These are phyloP conservation scores for Zoroaster sp. DNA, from an alignment of 53 echinoderm and acorn worm species.

Conservation along the genomic window DNA sequence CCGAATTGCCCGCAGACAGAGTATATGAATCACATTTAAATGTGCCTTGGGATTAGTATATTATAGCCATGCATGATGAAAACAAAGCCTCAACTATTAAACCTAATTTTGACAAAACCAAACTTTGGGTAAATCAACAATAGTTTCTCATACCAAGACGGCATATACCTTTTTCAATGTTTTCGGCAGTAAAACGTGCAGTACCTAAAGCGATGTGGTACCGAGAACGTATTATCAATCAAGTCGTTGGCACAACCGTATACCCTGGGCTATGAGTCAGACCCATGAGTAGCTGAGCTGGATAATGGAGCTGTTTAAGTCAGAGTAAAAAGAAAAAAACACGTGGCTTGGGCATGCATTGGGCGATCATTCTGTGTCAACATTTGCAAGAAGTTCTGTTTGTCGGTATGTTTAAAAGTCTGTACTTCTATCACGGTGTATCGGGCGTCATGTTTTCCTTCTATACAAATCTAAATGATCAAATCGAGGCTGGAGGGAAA, in stretches of 20 bases:
- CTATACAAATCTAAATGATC: no score
- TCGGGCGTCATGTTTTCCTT: no score
- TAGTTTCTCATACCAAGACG: background rate
- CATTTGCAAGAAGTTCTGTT: no score
- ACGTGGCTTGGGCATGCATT: no score
- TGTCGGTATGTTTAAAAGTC: no score
- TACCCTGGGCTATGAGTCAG: no score
- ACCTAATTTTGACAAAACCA: background rate
- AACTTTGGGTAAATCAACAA: constrained; percentile 2
- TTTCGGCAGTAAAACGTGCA: constrained; percentile 13
- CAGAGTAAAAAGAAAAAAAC: no score
- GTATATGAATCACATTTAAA: background rate
- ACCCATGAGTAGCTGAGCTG: no score
- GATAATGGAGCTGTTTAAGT: no score
- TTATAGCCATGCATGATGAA: background rate
- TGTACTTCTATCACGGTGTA: no score
- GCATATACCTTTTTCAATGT: background rate
- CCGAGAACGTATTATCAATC: constrained; percentile 26
- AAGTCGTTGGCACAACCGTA: background rate
- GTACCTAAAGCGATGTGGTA: constrained; percentile 15
- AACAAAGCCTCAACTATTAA: constrained; percentile 24
- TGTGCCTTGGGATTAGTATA: background rate
- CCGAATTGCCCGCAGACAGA: background rate
- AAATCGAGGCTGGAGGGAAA: no score
- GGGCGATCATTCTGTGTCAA: no score